Percentiles rank a stretch among this genome's conserved stretches.
These are phyloP conservation scores for Apotomis capreana DNA, from an alignment of 2,888 invertebrate genomes.

Conservation along the genomic window DNA sequence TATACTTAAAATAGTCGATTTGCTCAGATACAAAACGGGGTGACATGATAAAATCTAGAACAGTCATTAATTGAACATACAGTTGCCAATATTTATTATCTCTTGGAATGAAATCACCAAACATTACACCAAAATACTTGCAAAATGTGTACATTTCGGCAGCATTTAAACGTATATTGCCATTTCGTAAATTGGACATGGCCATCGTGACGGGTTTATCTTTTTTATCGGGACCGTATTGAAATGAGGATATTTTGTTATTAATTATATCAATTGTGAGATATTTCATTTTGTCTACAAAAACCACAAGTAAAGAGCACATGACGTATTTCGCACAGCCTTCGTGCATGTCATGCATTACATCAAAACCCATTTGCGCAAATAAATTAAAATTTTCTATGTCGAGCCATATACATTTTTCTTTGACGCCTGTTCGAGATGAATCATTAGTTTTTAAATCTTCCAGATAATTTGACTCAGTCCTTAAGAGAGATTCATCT, in stretches of 20 bases:
- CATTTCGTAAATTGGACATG: slow-evolving; percentile 27
- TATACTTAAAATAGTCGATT: slow-evolving; percentile 15
- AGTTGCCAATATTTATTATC: slow-evolving; percentile 34
- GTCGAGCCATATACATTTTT: slow-evolving; percentile 45
- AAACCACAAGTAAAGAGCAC: slow-evolving; percentile 19
- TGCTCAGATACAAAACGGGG: slow-evolving; percentile 11
- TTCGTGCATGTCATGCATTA: slow-evolving; percentile 49
- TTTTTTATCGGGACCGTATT: slow-evolving; percentile 31
- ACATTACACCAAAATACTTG: slow-evolving; percentile 37
- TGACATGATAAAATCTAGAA: slow-evolving; percentile 35
- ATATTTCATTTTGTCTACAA: slow-evolving; percentile 26
- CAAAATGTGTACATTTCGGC: slow-evolving; percentile 27
- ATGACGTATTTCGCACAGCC: slow-evolving; percentile 45
- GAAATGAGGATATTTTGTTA: slow-evolving; percentile 31
- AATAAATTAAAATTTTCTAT: slow-evolving; percentile 45
- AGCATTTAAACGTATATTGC: slow-evolving; percentile 27
- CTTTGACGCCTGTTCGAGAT: slow-evolving; percentile 44
- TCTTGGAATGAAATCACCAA: slow-evolving; percentile 36
- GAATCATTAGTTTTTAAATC: slow-evolving; percentile 18
- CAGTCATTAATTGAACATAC: slow-evolving; percentile 31
- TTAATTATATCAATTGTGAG: slow-evolving; percentile 24
- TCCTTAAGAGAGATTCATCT: slow-evolving; percentile 24
- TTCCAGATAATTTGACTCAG: slow-evolving; percentile 20
- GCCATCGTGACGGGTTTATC: slow-evolving; percentile 20
- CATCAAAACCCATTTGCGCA: slow-evolving; percentile 46